A percentile compares a stretch with the other conserved stretches of the same genome.
Evolutionary conservation across 2,888 invertebrate genomes (phyloP).

Genomic region (Acleris sparsana): DNA sequence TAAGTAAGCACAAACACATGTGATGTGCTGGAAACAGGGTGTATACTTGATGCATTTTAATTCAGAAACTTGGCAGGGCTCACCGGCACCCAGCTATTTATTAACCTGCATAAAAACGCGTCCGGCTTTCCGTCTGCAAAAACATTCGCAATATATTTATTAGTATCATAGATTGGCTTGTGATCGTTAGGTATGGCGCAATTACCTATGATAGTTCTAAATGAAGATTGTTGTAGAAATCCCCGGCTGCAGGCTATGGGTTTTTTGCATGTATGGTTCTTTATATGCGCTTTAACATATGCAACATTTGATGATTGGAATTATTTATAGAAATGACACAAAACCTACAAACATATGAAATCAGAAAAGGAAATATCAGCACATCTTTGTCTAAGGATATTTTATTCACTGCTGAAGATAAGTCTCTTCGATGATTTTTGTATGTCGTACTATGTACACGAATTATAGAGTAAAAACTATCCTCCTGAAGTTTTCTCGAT

Average conservation of each 20-base stretch:
- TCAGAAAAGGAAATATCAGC: too few relatives aligned
- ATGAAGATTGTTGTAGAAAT: slow-evolving; percentile 20
- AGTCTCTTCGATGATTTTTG: too few relatives aligned
- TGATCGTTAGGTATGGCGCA: slow-evolving; percentile 1
- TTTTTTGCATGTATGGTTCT: slow-evolving; percentile 14
- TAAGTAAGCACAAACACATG: too few relatives aligned
- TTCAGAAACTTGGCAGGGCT: slow-evolving; percentile 35
- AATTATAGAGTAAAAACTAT: too few relatives aligned
- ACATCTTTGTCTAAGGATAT: too few relatives aligned
- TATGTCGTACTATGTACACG: too few relatives aligned
- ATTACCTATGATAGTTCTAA: slow-evolving; percentile 4
- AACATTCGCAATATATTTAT: slow-evolving; percentile 4
- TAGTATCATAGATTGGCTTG: slow-evolving; percentile 16
- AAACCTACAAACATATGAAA: too few relatives aligned
- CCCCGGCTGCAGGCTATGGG: slow-evolving; percentile 20
- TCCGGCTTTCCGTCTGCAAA: slow-evolving; percentile 24
- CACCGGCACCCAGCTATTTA: slow-evolving; percentile 3
- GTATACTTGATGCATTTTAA: slow-evolving; percentile 35
- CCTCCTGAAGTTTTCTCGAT: too few relatives aligned
- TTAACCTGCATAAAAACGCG: slow-evolving; percentile 30
- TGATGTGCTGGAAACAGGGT: not conserved
- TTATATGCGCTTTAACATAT: not conserved
- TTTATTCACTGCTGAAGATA: too few relatives aligned
- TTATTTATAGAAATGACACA: too few relatives aligned
- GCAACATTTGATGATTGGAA: too few relatives aligned